These are phyloP conservation scores for Lethenteron camtschaticum DNA, from an alignment of 2,113 vertebrate genomes.

Conservation along the genomic window DNA sequence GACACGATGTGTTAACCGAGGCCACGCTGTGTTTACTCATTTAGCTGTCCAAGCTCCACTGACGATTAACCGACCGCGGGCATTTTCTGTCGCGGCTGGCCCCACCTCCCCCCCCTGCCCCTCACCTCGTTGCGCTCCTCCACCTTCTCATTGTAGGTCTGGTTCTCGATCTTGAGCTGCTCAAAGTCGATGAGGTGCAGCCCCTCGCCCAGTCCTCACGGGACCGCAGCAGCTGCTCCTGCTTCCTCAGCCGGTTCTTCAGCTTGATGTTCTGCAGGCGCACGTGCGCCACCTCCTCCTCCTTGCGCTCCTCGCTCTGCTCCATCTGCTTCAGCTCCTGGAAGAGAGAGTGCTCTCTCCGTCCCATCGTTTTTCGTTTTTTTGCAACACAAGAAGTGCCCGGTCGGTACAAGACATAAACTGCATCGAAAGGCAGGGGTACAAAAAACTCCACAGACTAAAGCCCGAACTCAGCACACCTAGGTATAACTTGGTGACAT, in stretches of 20 bases:
- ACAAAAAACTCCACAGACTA: neutral
- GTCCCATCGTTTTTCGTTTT: neutral
- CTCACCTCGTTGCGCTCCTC: conserved; percentile 26
- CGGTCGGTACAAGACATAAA: neutral
- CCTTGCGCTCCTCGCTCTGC: conserved; percentile 20
- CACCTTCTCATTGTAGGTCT: conserved; percentile 21
- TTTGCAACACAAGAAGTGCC: neutral
- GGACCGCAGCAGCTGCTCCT: conserved; percentile 20
- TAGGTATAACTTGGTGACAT: neutral
- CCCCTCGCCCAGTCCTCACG: conserved; percentile 17
- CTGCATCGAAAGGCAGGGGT: neutral
- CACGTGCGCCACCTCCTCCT: conserved; percentile 18
- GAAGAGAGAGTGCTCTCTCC: neutral
- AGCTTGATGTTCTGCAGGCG: conserved; percentile 34
- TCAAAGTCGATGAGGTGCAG: conserved; percentile 26
- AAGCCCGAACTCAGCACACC: neutral
- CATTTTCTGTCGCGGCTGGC: neutral
- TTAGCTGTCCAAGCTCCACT: too few relatives aligned
- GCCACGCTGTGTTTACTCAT: too few relatives aligned
- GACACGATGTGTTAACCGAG: too few relatives aligned
- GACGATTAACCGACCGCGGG: too few relatives aligned
- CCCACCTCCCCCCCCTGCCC: conserved; percentile 8
- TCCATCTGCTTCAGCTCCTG: conserved; percentile 21
- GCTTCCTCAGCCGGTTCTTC: conserved; percentile 18
- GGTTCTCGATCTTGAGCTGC: conserved; percentile 32